Percentiles rank a stretch among this genome's conserved stretches.
Evolutionary conservation across 37 sponge, comb jelly and placozoan genomes (phyloP).

Genomic region (Ephydatia muelleri): DNA sequence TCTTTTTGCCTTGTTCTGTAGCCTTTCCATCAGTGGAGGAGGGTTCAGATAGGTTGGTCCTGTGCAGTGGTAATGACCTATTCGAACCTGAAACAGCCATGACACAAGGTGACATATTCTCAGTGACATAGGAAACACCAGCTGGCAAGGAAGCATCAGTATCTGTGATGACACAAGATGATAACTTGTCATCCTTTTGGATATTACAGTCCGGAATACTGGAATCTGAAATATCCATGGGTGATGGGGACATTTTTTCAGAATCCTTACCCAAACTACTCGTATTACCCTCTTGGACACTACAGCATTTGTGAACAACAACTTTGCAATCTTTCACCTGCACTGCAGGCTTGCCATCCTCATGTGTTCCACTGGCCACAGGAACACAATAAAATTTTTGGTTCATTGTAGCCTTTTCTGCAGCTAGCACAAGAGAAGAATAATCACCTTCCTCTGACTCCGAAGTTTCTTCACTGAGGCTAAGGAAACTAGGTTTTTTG

Average conservation of each 20-base stretch:
- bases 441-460: not conserved
- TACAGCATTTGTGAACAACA: not conserved
- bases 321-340: not conserved
- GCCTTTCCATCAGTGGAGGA: not conserved
- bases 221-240: not conserved
- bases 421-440: not conserved
- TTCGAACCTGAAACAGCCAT: not conserved
- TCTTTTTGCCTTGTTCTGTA: not conserved
- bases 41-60: not conserved
- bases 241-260: not conserved
- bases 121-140: not conserved
- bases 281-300: not conserved
- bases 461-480: not conserved
- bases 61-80: not conserved
- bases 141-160: not conserved
- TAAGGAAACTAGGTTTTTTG: not conserved
- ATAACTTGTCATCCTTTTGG: not conserved
- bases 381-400: not conserved
- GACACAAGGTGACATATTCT: not conserved
- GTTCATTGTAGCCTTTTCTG: no score
- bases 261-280: not conserved
- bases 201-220: not conserved
- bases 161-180: not conserved
- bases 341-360: not conserved
- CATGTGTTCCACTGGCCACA: not conserved